Evolutionary conservation across 2,797 vertebrate species (phyloP).

Genomic region (Gymnoscopelus braueri): DNA sequence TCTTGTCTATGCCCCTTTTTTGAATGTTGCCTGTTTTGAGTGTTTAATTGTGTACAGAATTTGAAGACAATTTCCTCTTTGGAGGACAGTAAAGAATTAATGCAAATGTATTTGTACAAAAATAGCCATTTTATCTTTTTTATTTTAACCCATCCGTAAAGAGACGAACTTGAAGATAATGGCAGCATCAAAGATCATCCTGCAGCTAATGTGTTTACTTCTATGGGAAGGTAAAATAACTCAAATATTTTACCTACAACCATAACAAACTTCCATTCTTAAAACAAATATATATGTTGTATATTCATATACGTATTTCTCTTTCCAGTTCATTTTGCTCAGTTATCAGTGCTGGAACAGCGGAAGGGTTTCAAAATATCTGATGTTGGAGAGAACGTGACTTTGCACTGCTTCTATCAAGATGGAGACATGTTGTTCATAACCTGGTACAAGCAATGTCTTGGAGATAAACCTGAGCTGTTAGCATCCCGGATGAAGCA

Average conservation of each 20-base stretch:
- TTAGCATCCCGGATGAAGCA: background rate
- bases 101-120: too few species aligned
- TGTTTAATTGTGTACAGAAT: too few species aligned
- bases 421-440: background rate
- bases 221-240: conserved; percentile 9
- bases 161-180: conserved; percentile 21
- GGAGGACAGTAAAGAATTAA: too few species aligned
- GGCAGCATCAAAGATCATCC: conserved; percentile 13
- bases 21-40: too few species aligned
- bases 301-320: too few species aligned
- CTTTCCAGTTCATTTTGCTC: too few species aligned
- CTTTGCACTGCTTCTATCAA: conserved; percentile 27
- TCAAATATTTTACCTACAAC: too few species aligned
- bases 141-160: conserved; percentile 1
- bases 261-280: background rate
- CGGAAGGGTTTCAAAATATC: background rate
- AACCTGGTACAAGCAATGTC: conserved; percentile 43
- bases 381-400: conserved; percentile 10
- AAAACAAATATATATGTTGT: too few species aligned
- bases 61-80: too few species aligned
- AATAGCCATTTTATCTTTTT: too few species aligned
- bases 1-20: too few species aligned
- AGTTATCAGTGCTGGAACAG: too few species aligned
- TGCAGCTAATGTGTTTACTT: conserved; percentile 29
- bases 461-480: conserved; percentile 27